Evolutionary conservation across 2,113 vertebrate genomes (phyloP), one percentile per base, ranked within the genome.

Genomic region (Tragelaphus strepsiceros): DNA sequence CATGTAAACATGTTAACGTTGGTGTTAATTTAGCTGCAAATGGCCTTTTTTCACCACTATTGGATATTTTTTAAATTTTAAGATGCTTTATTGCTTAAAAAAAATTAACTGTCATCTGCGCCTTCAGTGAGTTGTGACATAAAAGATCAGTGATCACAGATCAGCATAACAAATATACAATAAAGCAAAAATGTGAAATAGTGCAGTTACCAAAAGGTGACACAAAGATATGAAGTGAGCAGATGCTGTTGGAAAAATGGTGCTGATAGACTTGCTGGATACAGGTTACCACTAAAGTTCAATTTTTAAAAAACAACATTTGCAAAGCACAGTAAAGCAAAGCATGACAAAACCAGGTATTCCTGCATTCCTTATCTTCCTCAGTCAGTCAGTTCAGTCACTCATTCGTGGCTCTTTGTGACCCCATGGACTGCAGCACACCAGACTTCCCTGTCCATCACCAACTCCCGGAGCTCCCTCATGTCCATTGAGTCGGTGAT

Each of bases 21-120:
- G 7, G 30, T 83, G 28, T 88, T 81, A 67, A 71, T 78, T 83
- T 89, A 94, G 56, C 92, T 95, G 46, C 12, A 87, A n/a, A 86
- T 90, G 78, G 54, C 32, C 83, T 85, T 94, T 17, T 78, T 91
- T 90, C 71, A 61, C 61, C 43, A 74, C 22, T n/a, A 7, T 21
- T 35, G 64, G n/a, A 35, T 71, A 5, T n/a, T 35, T 62, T 71
- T 71, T 35, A 0, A n/a, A 11, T n/a, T 67, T 35, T 67, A 67
- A 67, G 35, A 71, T 71, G 64, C 9, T 35, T 71, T 35, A 71
- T 71, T 35, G 17, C 17, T 71, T 9, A 67, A n/a, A 67, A 11
- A 35, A 71, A 64, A n/a, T 35, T 35, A 71, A 35, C 9, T 35
- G 64, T 71, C 17, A 21, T 2, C 17, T 71, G 64, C 35, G 9